These are phyloP conservation scores for Dilophus febrilis DNA, from an alignment of 2,888 invertebrate species.

Conservation along the genomic window DNA sequence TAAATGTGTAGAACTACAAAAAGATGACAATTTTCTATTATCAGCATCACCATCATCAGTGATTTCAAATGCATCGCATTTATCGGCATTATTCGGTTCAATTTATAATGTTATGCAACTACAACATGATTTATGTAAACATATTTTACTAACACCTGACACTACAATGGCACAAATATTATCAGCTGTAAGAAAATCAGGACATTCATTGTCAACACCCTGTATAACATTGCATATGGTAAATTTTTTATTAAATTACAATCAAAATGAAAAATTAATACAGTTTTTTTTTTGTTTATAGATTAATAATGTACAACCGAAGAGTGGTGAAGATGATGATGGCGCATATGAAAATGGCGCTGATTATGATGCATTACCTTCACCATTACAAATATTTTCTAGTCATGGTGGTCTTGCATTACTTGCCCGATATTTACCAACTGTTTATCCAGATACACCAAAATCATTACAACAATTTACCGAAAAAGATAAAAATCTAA, in stretches of 20 bases:
- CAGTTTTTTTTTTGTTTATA: background rate
- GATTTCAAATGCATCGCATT: background rate
- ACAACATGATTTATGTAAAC: slow-evolving; percentile 29
- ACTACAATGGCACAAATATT: slow-evolving; percentile 41
- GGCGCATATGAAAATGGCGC: slow-evolving; percentile 20
- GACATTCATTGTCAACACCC: slow-evolving; percentile 34
- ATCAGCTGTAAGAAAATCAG: slow-evolving; percentile 34
- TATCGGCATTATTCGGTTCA: background rate
- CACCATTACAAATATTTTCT: slow-evolving; percentile 70
- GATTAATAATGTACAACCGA: slow-evolving; percentile 13
- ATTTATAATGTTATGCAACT: slow-evolving; percentile 12
- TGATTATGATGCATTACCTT: slow-evolving; percentile 25
- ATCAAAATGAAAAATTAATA: background rate
- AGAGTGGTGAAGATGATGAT: slow-evolving; percentile 14
- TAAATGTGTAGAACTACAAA: no score
- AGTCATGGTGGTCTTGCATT: slow-evolving; percentile 75
- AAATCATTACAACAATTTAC: slow-evolving; percentile 34
- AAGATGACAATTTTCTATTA: background rate
- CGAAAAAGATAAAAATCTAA: slow-evolving; percentile 28
- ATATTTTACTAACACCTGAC: slow-evolving; percentile 34
- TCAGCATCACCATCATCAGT: background rate
- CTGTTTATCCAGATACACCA: slow-evolving; percentile 70
- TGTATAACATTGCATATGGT: slow-evolving; percentile 28
- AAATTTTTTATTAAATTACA: slow-evolving; percentile 3
- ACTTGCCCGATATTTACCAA: slow-evolving; percentile 73